Evolutionary conservation across 2,888 invertebrate genomes (phyloP).

Genomic region (Spilarctia lutea): DNA sequence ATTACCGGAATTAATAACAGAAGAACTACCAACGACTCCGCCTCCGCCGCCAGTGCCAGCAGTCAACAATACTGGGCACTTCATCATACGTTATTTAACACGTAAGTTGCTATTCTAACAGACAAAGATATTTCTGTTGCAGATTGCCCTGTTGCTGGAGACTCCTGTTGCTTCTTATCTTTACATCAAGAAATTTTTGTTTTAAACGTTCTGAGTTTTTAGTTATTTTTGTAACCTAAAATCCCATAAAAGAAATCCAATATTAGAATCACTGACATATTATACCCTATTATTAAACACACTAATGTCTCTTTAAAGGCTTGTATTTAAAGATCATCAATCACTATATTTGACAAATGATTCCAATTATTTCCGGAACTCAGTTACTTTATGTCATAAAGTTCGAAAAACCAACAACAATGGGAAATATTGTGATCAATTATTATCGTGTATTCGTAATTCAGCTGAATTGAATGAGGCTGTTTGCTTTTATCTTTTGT

Average conservation of each 20-base stretch:
- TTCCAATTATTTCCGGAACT: constrained; percentile 36
- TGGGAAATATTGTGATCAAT: constrained; percentile 70
- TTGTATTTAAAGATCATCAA: constrained; percentile 28
- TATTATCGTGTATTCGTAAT: constrained; percentile 71
- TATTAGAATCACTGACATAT: background rate
- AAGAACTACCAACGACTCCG: constrained; percentile 54
- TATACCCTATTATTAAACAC: constrained; percentile 20
- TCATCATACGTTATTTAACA: constrained; percentile 81
- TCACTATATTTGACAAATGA: constrained; percentile 34
- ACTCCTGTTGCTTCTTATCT: background rate
- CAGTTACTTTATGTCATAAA: constrained; percentile 35
- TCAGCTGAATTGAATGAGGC: constrained; percentile 65
- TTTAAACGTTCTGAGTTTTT: background rate
- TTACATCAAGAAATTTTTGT: background rate
- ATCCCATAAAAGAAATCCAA: background rate
- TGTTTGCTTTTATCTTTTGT: constrained; percentile 59
- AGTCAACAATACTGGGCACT: constrained; percentile 70
- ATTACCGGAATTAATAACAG: constrained; percentile 58
- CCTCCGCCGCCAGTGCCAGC: constrained; percentile 64
- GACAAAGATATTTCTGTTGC: constrained; percentile 66
- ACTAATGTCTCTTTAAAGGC: constrained; percentile 27
- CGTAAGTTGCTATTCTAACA: constrained; percentile 70
- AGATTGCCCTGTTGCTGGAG: constrained; percentile 44
- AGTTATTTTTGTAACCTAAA: background rate
- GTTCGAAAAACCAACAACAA: constrained; percentile 53